phyloP scores from a whole-genome alignment of 1,140 invertebrate genomes.

The Phenacoccus solenopsis region DNA sequence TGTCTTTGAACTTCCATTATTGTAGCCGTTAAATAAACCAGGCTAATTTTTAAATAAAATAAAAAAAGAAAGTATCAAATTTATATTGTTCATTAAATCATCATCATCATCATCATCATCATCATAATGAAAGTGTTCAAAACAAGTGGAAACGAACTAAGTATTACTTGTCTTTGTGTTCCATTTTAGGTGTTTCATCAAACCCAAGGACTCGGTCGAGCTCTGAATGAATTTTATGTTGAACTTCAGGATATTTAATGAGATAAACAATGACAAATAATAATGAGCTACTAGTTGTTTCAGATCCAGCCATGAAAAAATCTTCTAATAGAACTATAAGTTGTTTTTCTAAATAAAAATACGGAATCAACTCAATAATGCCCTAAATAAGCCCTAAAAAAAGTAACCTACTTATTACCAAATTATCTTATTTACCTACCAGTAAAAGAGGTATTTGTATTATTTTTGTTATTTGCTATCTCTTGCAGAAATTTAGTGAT shows the following conservation, averaged over 20 bases:
- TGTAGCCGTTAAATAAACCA: conserved; percentile 47
- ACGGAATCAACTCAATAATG: too few species aligned
- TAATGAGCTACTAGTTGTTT: conserved; percentile 53
- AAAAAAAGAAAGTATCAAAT: not conserved
- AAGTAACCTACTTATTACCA: too few species aligned
- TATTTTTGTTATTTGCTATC: conserved; percentile 33
- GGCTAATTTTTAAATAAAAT: conserved; percentile 35
- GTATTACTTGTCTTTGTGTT: not conserved
- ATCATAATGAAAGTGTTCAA: too few species aligned
- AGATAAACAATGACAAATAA: conserved; percentile 48
- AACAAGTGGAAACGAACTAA: too few species aligned
- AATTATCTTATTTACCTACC: not conserved
- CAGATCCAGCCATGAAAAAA: conserved; percentile 53
- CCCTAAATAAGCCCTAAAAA: too few species aligned
- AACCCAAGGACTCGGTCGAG: conserved; percentile 49
- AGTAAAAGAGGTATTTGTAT: not conserved
- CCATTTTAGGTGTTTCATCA: conserved; percentile 14
- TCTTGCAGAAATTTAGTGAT: conserved; percentile 55
- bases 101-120: too few species aligned
- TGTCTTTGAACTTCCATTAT: conserved; percentile 46
- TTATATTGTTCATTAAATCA: too few species aligned
- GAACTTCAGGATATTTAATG: conserved; percentile 48
- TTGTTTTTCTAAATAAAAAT: conserved; percentile 42
- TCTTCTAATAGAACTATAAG: conserved; percentile 51
- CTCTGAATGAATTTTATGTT: conserved; percentile 50